Evolutionary conservation across 2,888 invertebrate genomes (phyloP), one percentile per base, ranked within the genome.

Genomic region (Boloria selene): DNA sequence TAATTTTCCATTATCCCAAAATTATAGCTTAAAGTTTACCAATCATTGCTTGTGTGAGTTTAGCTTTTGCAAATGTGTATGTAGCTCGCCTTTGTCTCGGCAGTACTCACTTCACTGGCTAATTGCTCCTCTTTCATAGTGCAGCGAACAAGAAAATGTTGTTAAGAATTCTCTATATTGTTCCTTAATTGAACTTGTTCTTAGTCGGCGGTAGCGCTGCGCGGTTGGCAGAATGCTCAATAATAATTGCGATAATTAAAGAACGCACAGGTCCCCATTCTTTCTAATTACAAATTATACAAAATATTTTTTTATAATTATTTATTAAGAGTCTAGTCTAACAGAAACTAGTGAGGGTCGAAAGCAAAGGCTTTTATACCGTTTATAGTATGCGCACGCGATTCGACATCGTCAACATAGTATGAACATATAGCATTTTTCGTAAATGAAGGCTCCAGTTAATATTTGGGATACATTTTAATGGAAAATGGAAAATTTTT

Each of bases 101-200:
- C 71, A 73, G 72, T 78, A 79, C 82, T 82, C 78, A 79, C 78
- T 83, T 83, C 77, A 71, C 79, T 70, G 75, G 82, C 83, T 88
- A 88, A 89, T 89, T 88, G 84, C 84, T 82, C 85, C 84, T 83
- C 84, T 84, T 87, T 84, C 80, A 85, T 80, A 80, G 80, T 80
- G 81, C 78, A 77, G 31, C 77, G 80, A 82, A 81, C 84, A 84
- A 86, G 87, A 85, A 87, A 87, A 85, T 79, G 82, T 80, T 83
- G 82, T 83, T 84, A 84, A 84, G 83, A 85, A 80, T 85, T 83
- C 80, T 77, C 77, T 80, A 79, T 80, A 84, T 86, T 88, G 86
- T 87, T 83, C 78, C 77, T 79, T 86, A 86, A 87, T 86, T 87
- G 86, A 83, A 85, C 77, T 81, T 79, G 80, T 80, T 80, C 73